A percentile compares a stretch with the other conserved stretches of the same genome.
Evolutionary conservation across 2,797 vertebrate genomes (phyloP).

Genomic region (Glyptemys insculpta): DNA sequence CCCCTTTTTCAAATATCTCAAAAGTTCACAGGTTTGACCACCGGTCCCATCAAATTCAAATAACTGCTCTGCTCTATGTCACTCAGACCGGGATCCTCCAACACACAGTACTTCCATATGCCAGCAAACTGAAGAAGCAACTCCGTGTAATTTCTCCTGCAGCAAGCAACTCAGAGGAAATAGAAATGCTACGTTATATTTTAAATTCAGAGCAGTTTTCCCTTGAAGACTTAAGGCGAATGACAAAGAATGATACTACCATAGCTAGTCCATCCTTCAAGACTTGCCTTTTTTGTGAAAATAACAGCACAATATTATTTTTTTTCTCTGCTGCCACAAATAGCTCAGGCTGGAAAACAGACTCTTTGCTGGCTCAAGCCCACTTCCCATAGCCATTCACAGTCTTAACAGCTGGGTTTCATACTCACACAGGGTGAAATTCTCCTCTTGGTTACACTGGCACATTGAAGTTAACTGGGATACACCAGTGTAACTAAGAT

Average conservation of each 20-base stretch:
- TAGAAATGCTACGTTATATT: conserved; percentile 40
- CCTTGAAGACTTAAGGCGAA: conserved; percentile 38
- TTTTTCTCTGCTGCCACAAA: neutral
- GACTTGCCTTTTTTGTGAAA: neutral
- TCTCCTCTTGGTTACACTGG: fast-evolving
- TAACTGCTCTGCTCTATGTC: conserved; percentile 67
- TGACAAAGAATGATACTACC: conserved; percentile 1
- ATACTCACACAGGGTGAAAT: fast-evolving
- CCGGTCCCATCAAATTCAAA: conserved; percentile 59
- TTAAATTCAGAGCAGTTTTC: conserved; percentile 21
- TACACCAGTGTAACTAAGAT: neutral
- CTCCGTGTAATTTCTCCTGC: conserved; percentile 51
- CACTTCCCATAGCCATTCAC: neutral
- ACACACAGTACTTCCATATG: conserved; percentile 61
- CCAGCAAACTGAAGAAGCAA: conserved; percentile 60
- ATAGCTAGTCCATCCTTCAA: neutral
- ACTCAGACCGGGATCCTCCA: conserved; percentile 56
- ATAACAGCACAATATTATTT: neutral
- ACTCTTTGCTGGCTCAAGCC: neutral
- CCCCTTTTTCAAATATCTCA: conserved; percentile 51
- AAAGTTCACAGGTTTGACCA: conserved; percentile 37
- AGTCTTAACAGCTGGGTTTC: neutral
- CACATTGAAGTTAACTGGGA: neutral
- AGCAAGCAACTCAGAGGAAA: conserved; percentile 55
- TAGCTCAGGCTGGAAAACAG: neutral